Percentiles rank a stretch among this genome's conserved stretches.
These are phyloP conservation scores for Drosophila quinaria DNA, from an alignment of 2,888 invertebrate genomes.

Conservation along the genomic window DNA sequence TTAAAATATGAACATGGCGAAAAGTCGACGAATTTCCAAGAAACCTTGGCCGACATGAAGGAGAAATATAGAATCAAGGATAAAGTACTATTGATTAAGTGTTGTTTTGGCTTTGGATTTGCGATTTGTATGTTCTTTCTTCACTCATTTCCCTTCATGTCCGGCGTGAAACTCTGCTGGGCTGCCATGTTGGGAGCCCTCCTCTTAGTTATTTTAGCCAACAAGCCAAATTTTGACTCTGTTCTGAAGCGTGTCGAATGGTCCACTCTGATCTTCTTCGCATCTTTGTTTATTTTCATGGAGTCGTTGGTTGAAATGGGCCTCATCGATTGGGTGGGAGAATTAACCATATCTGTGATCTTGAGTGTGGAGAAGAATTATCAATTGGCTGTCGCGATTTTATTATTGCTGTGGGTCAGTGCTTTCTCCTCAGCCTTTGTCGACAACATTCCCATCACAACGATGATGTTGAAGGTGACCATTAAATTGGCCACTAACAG, in stretches of 20 bases:
- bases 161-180: not conserved
- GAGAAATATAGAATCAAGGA: not conserved
- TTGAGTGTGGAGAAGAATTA: not conserved
- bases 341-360: not conserved
- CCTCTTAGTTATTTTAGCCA: slow-evolving; percentile 1
- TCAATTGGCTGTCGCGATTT: slow-evolving; percentile 2
- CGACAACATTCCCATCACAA: slow-evolving; percentile 16
- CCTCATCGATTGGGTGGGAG: slow-evolving; percentile 10
- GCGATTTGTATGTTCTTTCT: not conserved
- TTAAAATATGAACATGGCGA: not conserved
- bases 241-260: slow-evolving; percentile 5
- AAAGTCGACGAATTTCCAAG: not conserved
- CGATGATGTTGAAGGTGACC: not conserved
- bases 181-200: not conserved
- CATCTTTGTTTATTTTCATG: slow-evolving; percentile 5
- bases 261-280: slow-evolving; percentile 16
- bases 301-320: slow-evolving; percentile 7
- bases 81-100: slow-evolving; percentile 6
- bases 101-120: not conserved
- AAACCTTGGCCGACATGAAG: not conserved
- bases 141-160: not conserved
- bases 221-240: not conserved
- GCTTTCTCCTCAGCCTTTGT: slow-evolving; percentile 4
- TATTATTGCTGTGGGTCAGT: slow-evolving; percentile 3
- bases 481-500: not conserved